Percentiles rank a stretch among this genome's conserved stretches.
phyloP scores from a whole-genome alignment of 2,797 vertebrate species.

The Sebastes kiyomatsui region DNA sequence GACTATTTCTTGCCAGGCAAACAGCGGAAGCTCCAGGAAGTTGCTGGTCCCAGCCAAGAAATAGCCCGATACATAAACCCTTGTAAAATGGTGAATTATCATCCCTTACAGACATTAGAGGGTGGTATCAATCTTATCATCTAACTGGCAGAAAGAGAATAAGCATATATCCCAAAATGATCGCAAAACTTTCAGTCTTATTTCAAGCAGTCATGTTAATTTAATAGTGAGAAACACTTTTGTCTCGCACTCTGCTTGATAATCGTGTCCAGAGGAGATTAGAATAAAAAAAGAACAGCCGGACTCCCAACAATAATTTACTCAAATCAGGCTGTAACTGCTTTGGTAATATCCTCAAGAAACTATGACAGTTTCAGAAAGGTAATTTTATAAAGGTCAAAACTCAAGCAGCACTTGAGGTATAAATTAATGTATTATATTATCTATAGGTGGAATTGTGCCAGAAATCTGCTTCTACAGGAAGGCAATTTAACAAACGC shows the following conservation, averaged over 20 bases:
- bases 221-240: neutral
- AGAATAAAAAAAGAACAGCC: slow-evolving; percentile 16
- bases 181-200: neutral
- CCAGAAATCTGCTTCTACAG: neutral
- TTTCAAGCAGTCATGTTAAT: neutral
- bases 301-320: neutral
- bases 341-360: slow-evolving; percentile 8
- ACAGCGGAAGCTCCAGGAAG: neutral
- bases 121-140: too few species aligned
- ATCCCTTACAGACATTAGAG: too few species aligned
- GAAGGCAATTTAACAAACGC: slow-evolving; percentile 26
- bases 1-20: too few species aligned
- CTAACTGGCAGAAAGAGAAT: too few species aligned
- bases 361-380: neutral
- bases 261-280: slow-evolving; percentile 27
- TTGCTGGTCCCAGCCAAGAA: neutral
- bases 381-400: slow-evolving; percentile 21
- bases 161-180: too few species aligned
- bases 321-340: slow-evolving; percentile 19
- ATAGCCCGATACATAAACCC: neutral
- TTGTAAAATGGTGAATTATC: too few species aligned
- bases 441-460: neutral
- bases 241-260: neutral
- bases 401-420: neutral
- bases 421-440: neutral